Base-by-base conservation (phyloP, 2,113 vertebrate genomes). In the Charina bottae region DNA sequence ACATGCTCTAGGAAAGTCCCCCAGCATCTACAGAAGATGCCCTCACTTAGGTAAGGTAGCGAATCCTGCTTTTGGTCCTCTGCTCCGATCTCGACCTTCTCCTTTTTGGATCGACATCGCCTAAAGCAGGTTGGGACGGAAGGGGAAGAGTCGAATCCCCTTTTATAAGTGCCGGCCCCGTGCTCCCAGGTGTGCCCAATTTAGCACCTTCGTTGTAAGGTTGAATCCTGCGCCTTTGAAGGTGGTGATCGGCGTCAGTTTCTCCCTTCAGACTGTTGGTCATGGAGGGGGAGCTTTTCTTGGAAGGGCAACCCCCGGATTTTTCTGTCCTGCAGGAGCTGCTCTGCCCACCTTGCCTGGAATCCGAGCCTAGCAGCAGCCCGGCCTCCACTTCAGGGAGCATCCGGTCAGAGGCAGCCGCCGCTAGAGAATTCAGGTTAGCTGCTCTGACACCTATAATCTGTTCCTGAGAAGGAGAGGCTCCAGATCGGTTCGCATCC, bases 301-400 rank as follows among this genome's bases (percentile, higher is more conserved):
- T 91, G 0, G 88, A 93, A 33, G 95, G 93, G 17, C 90, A 93
- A 0, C 92, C 68, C 33, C 90, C 91, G 0, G 94, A 95, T 49
- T 96, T 96, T 59, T 94, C 95, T 0, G 49, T 96, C 90, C 87
- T 95, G 49, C 92, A 87, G 83, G 94, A 96, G n/a, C 92, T 96
- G 12, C 96, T 96, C 62, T 93, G 93, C 46, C 94, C 95, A 0
- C 91, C 91, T 59, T 94, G 94, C 93, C 92, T 96, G 85, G 94
- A 96, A 53, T 54, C 91, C 0, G 92, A 93, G 46, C 55, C 90
- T 3, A 53, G 60, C 58, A 13, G 2, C 1, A 56, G 0, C 2
- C 85, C 64, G 88, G 28, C 54, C 87, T 15, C 62, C 64, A 90
- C 42, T 87, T 84, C n/a, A 60, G 56, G 85, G 53, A 90, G 33